Evolutionary conservation across 2,888 invertebrate species (phyloP).

Genomic region (Mythimna loreyi): DNA sequence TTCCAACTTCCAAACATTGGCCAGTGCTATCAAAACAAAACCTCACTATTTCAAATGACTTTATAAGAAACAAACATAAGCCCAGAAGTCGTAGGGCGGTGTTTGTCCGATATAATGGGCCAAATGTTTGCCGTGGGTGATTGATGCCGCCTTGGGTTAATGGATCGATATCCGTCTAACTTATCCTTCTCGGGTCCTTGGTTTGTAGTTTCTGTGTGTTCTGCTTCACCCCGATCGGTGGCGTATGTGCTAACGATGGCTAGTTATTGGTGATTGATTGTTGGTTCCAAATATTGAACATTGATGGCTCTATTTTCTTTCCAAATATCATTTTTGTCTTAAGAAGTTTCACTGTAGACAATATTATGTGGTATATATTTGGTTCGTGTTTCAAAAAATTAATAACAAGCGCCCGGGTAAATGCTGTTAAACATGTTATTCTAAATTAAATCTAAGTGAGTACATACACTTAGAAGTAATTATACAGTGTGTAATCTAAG

Average conservation of each 20-base stretch:
- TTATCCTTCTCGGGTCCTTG: constrained; percentile 61
- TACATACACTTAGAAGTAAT: background rate
- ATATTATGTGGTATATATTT: background rate
- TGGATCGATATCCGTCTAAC: constrained; percentile 80
- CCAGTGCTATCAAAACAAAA: constrained; percentile 56
- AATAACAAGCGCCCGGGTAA: background rate
- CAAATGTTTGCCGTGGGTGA: constrained; percentile 83
- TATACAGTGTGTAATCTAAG: too few relatives aligned
- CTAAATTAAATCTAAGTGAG: background rate
- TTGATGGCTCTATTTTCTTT: constrained; percentile 40
- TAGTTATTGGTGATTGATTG: constrained; percentile 63
- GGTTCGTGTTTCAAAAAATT: background rate
- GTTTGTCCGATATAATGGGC: constrained; percentile 85
- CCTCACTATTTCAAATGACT: constrained; percentile 69
- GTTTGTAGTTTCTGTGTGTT: constrained; percentile 64
- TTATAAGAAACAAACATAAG: constrained; percentile 75
- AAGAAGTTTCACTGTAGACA: background rate
- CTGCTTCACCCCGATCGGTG: constrained; percentile 50
- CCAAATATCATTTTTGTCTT: constrained; percentile 41
- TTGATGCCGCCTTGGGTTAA: constrained; percentile 81
- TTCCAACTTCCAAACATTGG: constrained; percentile 41
- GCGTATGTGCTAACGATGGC: constrained; percentile 56
- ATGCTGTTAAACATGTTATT: background rate
- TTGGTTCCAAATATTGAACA: constrained; percentile 43
- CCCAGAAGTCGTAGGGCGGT: constrained; percentile 71